A percentile compares a stretch with the other conserved stretches of the same genome.
phyloP scores from a whole-genome alignment of 2,888 invertebrate genomes.

The Folsomia candida region DNA sequence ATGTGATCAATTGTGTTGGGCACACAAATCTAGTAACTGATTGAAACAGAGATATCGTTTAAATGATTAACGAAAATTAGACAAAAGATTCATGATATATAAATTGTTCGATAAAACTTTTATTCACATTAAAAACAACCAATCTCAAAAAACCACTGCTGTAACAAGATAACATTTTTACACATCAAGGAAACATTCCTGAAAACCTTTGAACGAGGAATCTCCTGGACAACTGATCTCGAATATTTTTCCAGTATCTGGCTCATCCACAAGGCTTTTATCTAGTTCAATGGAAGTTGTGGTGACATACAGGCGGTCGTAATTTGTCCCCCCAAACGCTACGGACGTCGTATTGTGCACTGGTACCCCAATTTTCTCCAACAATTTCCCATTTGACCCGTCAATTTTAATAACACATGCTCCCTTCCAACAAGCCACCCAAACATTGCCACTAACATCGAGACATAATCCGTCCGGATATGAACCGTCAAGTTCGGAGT shows the following conservation, averaged over 20 bases:
- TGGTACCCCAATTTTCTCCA: neutral
- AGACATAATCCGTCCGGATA: neutral
- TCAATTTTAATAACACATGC: constrained; percentile 10
- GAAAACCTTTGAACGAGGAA: neutral
- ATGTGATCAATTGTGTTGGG: no score
- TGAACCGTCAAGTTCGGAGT: constrained; percentile 45
- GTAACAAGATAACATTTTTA: no score
- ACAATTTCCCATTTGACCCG: neutral
- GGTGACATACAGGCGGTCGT: neutral
- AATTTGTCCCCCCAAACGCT: neutral
- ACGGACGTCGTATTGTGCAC: constrained; percentile 6
- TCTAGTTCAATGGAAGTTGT: neutral
- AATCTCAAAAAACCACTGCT: no score
- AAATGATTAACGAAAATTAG: no score
- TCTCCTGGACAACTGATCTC: neutral
- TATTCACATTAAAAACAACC: no score
- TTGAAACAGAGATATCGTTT: no score
- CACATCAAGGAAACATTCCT: neutral
- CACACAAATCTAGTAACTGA: no score
- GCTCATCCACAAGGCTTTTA: neutral
- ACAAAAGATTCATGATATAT: no score
- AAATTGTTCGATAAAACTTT: no score
- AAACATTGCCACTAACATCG: constrained; percentile 1
- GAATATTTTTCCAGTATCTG: neutral
- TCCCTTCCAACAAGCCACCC: constrained; percentile 15